A percentile compares a stretch with the other conserved stretches of the same genome.
Conservation (phyloP, 2,113 vertebrate species). For the Spilogale gracilis region DNA sequence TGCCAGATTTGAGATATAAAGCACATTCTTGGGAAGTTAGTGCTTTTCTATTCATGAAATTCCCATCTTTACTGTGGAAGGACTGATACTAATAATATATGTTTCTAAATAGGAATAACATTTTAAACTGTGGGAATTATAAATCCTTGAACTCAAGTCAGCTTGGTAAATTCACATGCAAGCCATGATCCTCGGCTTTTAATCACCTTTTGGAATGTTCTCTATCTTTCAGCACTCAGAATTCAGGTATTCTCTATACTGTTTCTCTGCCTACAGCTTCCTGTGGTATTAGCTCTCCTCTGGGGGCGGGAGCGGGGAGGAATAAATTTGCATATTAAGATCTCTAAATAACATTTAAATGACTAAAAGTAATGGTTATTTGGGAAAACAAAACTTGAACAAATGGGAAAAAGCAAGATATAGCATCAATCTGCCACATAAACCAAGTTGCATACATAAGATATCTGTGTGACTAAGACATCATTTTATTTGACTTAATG, state of each 20-base stretch:
- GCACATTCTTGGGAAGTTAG: not conserved
- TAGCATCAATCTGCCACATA: not conserved
- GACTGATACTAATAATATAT: not conserved
- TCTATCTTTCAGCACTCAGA: not conserved
- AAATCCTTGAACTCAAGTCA: not conserved
- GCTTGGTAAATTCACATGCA: not conserved
- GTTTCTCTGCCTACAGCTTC: not conserved
- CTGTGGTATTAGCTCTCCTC: not conserved
- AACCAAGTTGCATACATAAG: not conserved
- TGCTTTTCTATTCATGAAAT: not conserved
- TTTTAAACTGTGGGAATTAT: not conserved
- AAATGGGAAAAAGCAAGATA: not conserved
- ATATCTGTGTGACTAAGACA: conserved; percentile 61
- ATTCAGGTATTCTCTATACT: not conserved
- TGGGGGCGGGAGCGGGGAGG: not conserved
- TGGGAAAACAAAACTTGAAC: not conserved
- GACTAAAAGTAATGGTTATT: not conserved
- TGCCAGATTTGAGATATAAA: not conserved
- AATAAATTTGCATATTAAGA: not conserved
- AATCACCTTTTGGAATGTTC: not conserved
- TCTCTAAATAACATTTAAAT: conserved; percentile 12
- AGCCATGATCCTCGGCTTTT: not conserved
- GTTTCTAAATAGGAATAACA: not conserved
- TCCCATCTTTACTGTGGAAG: not conserved
- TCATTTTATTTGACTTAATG: conserved; percentile 8